Percentiles rank a stretch among this genome's conserved stretches.
phyloP scores from a whole-genome alignment of 2,888 invertebrate genomes.

The Aleiodes leptofemur region DNA sequence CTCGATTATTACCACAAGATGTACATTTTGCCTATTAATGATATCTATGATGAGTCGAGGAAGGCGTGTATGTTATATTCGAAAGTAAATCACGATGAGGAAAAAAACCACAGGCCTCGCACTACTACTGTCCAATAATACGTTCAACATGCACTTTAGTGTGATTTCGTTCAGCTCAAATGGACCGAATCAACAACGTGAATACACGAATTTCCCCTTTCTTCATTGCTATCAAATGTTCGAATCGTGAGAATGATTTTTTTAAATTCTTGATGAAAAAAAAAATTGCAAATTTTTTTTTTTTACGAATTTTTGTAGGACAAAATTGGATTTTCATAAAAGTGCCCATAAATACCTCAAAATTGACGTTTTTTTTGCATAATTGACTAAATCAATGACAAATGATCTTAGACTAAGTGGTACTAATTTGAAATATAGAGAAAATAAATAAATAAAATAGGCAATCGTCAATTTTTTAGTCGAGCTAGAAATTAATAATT shows the following conservation, averaged over 20 bases:
- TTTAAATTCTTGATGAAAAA: not conserved
- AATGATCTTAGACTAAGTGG: too few relatives aligned
- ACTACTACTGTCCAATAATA: not conserved
- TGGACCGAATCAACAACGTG: slow-evolving; percentile 41
- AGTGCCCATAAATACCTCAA: too few relatives aligned
- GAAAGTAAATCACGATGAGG: slow-evolving; percentile 35
- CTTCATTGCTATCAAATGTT: slow-evolving; percentile 27
- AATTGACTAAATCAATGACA: too few relatives aligned
- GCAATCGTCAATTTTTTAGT: too few relatives aligned
- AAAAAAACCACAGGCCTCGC: not conserved
- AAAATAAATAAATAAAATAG: too few relatives aligned
- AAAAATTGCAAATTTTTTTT: too few relatives aligned
- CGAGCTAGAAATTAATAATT: too few relatives aligned
- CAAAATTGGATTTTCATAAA: too few relatives aligned
- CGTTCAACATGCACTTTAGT: slow-evolving; percentile 1
- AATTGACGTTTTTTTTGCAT: too few relatives aligned
- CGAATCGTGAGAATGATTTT: slow-evolving; percentile 31
- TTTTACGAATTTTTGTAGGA: too few relatives aligned
- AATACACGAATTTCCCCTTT: slow-evolving; percentile 30
- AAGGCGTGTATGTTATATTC: slow-evolving; percentile 19
- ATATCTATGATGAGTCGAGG: slow-evolving; percentile 12
- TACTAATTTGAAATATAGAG: too few relatives aligned
- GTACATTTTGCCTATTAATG: not conserved
- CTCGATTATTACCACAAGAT: too few relatives aligned
- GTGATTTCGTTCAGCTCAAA: slow-evolving; percentile 39